Evolutionary conservation across 1,140 invertebrate genomes (phyloP), one percentile per base, ranked within the genome.

Genomic region (Coelopa frigida): DNA sequence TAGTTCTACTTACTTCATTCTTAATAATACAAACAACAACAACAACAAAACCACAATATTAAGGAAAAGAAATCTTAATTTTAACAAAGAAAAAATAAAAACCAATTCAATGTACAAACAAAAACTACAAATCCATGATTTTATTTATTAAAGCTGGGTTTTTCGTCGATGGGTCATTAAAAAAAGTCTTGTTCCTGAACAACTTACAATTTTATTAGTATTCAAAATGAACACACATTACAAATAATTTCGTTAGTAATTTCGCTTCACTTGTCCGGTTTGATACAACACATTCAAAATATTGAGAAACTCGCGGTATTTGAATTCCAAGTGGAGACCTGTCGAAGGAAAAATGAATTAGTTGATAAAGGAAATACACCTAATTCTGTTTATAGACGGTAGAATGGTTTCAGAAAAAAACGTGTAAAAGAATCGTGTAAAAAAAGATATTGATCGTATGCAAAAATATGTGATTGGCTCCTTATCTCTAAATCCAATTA

Each of bases 251-350:
- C 5, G 1, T 23, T 43, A 66, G 50, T 62, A 67, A 44, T 67
- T 66, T 33, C 63, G 60, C 39, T 67, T 67, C 14, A 61, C 45
- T 35, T 67, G 63, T 3, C 60, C 58, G 0, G 63, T 68, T 31
- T 49, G 20, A 32, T 49, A 57, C 6, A 68, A 56, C 12, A 65
- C 55, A 26, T 64, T 57, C 6, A 68, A 43, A 20, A 60, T 60
- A 14, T 62, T 61, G 0, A 68, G 51, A 48, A 68, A 68, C 15
- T 65, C 59, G 1, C 65, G 60, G 38, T 68, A 68, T 39, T 68
- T 63, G 23, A 68, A 52, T 45, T 68, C 65, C 44, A 68, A 21
- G 24, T 55, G 57, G 31, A 65, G 36, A 37, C 62, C 39, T 50
- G 11, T 6, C 6, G 37, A 26, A 23, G 18, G 5, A 24, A 4